Evolutionary conservation across 2,888 invertebrate genomes (phyloP), one percentile per base, ranked within the genome.

Genomic region (Dastarcus helophoroides): DNA sequence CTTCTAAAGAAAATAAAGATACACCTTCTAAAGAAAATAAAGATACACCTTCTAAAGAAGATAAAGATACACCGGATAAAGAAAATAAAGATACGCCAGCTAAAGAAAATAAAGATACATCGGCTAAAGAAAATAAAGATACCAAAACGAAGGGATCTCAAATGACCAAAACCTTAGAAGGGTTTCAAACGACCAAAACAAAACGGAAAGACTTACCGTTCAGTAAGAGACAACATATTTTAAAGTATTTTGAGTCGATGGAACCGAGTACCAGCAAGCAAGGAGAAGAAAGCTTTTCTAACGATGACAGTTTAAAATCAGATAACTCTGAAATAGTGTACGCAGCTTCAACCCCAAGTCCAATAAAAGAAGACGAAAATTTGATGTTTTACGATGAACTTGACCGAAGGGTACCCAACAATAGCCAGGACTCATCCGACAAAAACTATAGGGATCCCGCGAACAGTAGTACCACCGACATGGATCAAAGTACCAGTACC

Each of bases 361-460:
- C 40, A 4, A 37, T 36, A 4, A 38, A 37, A 25, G 31, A 35
- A 23, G 22, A 23, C 6, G 22, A 22, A 16, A 26, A 39, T 25
- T 35, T 41, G 6, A 19, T 41, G 10, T 46, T 41, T 30, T 48
- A 37, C 27, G 40, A 27, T 27, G 26, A 41, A 21, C 6, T 10
- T 9, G 3, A 14, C 16, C 14, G 21, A 9, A 13, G 14, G 4
- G 11, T 7, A 19, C n/a, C 9, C 23, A 32, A 22, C 4, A 3
- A 8, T 5, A 26, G 16, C 15, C 3, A 10, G 10, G 6, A 16
- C 14, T 17, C 8, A 3, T n/a, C 17, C 12, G 27, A 17, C 17
- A 8, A 17, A n/a, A n/a, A n/a, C n/a, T n/a, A n/a, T n/a, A n/a
- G n/a, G n/a, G n/a, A n/a, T n/a, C n/a, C n/a, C n/a, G n/a, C n/a